phyloP scores from a whole-genome alignment of 2,113 vertebrate species.

The Orycteropus afer region DNA sequence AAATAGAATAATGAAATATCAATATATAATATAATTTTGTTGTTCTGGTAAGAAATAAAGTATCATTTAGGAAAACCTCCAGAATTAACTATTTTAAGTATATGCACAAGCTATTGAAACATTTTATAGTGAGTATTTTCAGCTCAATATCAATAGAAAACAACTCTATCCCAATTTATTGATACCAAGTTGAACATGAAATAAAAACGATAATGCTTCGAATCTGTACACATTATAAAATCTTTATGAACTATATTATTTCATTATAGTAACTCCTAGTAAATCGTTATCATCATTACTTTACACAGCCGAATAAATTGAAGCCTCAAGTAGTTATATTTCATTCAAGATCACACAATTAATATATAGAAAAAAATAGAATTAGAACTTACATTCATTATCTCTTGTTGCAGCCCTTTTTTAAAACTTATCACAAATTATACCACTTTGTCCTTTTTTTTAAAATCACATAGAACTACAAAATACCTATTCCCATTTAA shows the following conservation, averaged over 20 bases:
- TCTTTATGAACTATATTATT: slow-evolving; percentile 3
- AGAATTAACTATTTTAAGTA: slow-evolving; percentile 5
- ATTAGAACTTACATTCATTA: background rate
- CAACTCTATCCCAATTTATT: background rate
- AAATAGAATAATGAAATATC: slow-evolving; percentile 44
- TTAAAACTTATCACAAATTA: slow-evolving; percentile 35
- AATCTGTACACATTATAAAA: slow-evolving; percentile 17
- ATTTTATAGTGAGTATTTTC: background rate
- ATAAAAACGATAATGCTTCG: background rate
- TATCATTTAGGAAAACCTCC: background rate
- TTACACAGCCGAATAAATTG: background rate
- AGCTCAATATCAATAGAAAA: background rate
- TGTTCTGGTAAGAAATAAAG: background rate
- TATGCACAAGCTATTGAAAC: background rate
- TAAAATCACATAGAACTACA: slow-evolving; percentile 78
- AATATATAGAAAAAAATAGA: slow-evolving; percentile 2
- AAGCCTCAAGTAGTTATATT: slow-evolving; percentile 7
- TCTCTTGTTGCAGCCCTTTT: background rate
- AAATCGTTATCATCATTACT: background rate
- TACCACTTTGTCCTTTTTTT: slow-evolving; percentile 43
- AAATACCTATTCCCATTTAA: slow-evolving; percentile 79
- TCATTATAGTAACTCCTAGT: background rate
- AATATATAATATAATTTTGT: background rate
- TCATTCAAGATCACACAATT: background rate
- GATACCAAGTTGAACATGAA: slow-evolving; percentile 29